Evolutionary conservation across 2,113 vertebrate genomes (phyloP), one percentile per base, ranked within the genome.

Genomic region (Lophura nycthemera): DNA sequence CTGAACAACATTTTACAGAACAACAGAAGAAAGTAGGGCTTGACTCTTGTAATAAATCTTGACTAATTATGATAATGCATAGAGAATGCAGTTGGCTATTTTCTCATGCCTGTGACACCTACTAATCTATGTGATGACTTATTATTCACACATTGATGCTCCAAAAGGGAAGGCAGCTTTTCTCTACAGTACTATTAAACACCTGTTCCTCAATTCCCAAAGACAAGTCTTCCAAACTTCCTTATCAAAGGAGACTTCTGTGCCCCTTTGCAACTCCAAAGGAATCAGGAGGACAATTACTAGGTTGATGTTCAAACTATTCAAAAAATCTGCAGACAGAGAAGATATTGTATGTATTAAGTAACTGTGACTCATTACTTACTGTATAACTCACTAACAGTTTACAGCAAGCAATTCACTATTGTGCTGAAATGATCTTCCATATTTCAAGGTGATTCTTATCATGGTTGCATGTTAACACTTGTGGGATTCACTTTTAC

Each of bases 1-100:
- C 34, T 17, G 10, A 88, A 64, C 1, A 2, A 9, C 77, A 5
- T 50, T 91, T 74, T 74, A 83, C 38, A 84, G 72, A 47, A 81
- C 16, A 88, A 34, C 42, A 18, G 71, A 77, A n/a, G 30, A 88
- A 52, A 25, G 63, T 59, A 77, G 76, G 65, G 19, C 15, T 88
- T 90, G 42, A 65, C 32, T 92, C 20, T 34, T 52, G 11, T 52
- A 93, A 94, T 93, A 96, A 94, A 92, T 96, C 73, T 69, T 69
- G 92, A 29, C 47, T 91, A 93, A 90, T 94, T 95, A 90, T 72
- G 70, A n/a, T 95, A 83, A 90, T 71, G 81, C 5, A 5, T 30
- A 90, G 48, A 57, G 69, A 83, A 90, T 91, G 60, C 86, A 95
- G 92, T 94, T 64, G 90, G 88, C 52, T 86, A 54, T 95, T 69